Evolutionary conservation across 2,797 vertebrate genomes (phyloP).

Genomic region (Sebastes matsubarae): DNA sequence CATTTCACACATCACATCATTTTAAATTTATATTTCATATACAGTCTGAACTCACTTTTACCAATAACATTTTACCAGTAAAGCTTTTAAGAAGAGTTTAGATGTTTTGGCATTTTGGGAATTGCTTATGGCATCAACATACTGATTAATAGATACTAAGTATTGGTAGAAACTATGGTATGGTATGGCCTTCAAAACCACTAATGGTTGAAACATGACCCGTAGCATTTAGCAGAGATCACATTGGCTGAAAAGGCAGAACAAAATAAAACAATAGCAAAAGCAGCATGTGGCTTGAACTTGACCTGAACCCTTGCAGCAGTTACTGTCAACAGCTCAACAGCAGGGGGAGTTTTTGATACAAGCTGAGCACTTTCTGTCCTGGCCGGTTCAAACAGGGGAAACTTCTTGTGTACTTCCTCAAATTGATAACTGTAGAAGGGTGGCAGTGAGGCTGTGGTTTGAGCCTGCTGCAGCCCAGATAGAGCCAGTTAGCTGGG

Average conservation of each 20-base stretch:
- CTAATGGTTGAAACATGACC: background rate
- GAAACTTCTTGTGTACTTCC: conserved; percentile 77
- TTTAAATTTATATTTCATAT: background rate
- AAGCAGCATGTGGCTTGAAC: conserved; percentile 31
- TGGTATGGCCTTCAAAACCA: background rate
- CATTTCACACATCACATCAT: background rate
- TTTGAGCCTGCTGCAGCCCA: conserved; percentile 59
- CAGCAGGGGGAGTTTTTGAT: conserved; percentile 72
- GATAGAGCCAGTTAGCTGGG: conserved; percentile 59
- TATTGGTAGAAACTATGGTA: background rate
- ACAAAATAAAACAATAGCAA: background rate
- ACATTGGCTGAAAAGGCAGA: background rate
- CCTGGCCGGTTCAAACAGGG: conserved; percentile 42
- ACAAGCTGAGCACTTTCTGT: conserved; percentile 34
- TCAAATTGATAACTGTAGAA: conserved; percentile 75
- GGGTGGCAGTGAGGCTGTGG: conserved; percentile 75
- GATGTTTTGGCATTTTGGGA: background rate
- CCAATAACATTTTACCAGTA: background rate
- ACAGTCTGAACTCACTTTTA: background rate
- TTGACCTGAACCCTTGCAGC: conserved; percentile 44
- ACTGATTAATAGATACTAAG: background rate
- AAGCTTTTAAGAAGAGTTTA: background rate
- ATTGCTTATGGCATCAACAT: background rate
- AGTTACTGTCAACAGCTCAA: background rate
- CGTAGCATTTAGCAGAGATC: background rate